Base-by-base conservation (phyloP, 2,113 vertebrate species). In the Triplophysa rosa region DNA sequence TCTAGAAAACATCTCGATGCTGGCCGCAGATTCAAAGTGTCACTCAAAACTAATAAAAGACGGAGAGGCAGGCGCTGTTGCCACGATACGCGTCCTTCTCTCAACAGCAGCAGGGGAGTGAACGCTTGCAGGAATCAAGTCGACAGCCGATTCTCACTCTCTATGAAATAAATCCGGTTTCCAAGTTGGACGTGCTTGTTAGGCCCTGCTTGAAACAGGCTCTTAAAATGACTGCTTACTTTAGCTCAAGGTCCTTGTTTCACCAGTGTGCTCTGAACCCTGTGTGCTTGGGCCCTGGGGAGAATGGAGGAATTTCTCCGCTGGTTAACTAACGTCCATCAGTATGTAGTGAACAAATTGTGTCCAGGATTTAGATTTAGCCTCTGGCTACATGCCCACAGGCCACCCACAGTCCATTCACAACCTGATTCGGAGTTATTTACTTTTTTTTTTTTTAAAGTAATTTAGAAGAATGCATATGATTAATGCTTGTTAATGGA, bases 221-320 rank as follows among this genome's bases (percentile, higher is more conserved):
- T 8, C 19, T 58, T 58, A n/a, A 58, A 58, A 10, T 21, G 54
- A 58, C 54, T 58, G 49, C 54, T 58, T 58, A 8, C 7, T 8
- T 58, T 58, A 58, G 70, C 23, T 42, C 58, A 72, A 59, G 52
- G 83, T 82, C 63, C 62, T 68, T 64, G 26, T 83, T 83, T 88
- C 72, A 54, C 80, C 69, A 67, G 80, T 79, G 80, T 84, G 80
- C 67, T 84, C 84, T 91, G 90, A 92, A 90, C 91, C 87, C 82
- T 86, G 79, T 64, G 65, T 90, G 88, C 29, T 40, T 80, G 64
- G 84, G 77, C 90, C 85, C 79, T 24, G 58, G 89, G 87, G 89
- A 88, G 59, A 40, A 17, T 58, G 83, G 61, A 69, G 63, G 82
- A 83, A 77, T 84, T 78, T 64, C 83, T 78, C 78, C 67, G 71